Conservation (phyloP, 2,113 vertebrate genomes). For the Sylvia atricapilla region DNA sequence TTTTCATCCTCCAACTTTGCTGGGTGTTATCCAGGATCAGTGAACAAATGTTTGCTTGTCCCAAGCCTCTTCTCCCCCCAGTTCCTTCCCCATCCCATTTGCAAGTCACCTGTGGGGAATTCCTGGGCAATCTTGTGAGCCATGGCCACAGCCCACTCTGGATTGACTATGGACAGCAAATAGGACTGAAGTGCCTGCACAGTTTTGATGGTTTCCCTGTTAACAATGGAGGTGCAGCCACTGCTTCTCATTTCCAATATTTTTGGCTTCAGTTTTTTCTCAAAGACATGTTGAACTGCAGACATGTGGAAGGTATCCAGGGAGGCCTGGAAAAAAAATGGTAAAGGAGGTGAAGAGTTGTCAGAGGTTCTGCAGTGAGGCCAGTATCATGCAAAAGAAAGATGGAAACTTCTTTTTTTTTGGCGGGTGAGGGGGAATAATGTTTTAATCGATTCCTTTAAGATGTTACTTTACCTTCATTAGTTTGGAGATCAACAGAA, state of each 20-base stretch:
- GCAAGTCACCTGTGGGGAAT: slow-evolving; percentile 81
- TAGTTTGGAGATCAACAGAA: slow-evolving; percentile 90
- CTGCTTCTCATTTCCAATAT: slow-evolving; percentile 75
- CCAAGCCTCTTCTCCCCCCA: background rate
- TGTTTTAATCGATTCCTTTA: background rate
- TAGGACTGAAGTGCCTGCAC: slow-evolving; percentile 83
- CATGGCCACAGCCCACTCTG: slow-evolving; percentile 89
- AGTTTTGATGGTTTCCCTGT: slow-evolving; percentile 73
- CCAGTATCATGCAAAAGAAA: background rate
- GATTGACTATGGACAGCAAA: slow-evolving; percentile 85
- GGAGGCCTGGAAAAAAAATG: slow-evolving; percentile 77
- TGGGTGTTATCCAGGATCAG: background rate
- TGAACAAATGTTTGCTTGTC: background rate
- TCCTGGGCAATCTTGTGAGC: slow-evolving; percentile 90
- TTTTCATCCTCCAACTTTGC: background rate
- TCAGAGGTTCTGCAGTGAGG: background rate
- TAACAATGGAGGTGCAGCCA: slow-evolving; percentile 59
- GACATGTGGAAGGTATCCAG: slow-evolving; percentile 90
- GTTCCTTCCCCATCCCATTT: background rate
- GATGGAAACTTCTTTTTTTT: background rate
- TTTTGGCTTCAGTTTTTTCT: slow-evolving; percentile 87
- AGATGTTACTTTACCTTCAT: slow-evolving; percentile 84
- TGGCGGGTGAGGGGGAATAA: accelerated
- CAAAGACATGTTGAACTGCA: slow-evolving; percentile 84
- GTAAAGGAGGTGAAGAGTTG: background rate